These are phyloP conservation scores for Meandrina meandrites DNA, from an alignment of 92 coral and sea anemone species.

Conservation along the genomic window DNA sequence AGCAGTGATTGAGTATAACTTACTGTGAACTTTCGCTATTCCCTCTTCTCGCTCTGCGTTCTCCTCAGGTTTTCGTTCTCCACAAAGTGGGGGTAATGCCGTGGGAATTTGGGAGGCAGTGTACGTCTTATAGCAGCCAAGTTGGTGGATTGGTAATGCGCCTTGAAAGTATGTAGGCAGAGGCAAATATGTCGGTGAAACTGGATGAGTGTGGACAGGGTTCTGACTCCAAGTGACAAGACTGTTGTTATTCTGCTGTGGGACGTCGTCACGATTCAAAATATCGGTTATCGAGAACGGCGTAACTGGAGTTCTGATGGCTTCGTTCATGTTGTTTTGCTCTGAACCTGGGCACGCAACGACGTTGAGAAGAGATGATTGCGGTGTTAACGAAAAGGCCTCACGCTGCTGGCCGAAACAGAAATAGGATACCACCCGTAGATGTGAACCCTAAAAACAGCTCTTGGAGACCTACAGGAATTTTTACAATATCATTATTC, in stretches of 20 bases:
- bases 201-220: constrained; percentile 41
- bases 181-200: constrained; percentile 61
- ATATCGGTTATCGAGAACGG: constrained; percentile 94
- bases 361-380: constrained; percentile 34
- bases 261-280: constrained; percentile 81
- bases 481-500: constrained; percentile 96
- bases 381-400: constrained; percentile 40
- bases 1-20: constrained; percentile 32
- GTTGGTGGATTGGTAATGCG: constrained; percentile 28
- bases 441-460: constrained; percentile 86
- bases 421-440: constrained; percentile 87
- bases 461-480: constrained; percentile 96
- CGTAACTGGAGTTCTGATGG: constrained; percentile 71
- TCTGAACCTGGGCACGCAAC: constrained; percentile 32
- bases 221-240: constrained; percentile 38
- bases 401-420: constrained; percentile 69
- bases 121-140: constrained; percentile 38
- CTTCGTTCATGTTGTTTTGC: constrained; percentile 74
- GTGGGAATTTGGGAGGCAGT: constrained; percentile 29
- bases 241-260: constrained; percentile 46
- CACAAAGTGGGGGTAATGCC: constrained; percentile 25
- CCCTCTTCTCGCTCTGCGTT: constrained; percentile 51
- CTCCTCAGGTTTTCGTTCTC: constrained; percentile 54
- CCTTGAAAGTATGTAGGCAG: constrained; percentile 44
- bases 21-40: constrained; percentile 61